Evolutionary conservation across 2,113 vertebrate species (phyloP), one percentile per base, ranked within the genome.

Genomic region (Eupsittula cactorum): DNA sequence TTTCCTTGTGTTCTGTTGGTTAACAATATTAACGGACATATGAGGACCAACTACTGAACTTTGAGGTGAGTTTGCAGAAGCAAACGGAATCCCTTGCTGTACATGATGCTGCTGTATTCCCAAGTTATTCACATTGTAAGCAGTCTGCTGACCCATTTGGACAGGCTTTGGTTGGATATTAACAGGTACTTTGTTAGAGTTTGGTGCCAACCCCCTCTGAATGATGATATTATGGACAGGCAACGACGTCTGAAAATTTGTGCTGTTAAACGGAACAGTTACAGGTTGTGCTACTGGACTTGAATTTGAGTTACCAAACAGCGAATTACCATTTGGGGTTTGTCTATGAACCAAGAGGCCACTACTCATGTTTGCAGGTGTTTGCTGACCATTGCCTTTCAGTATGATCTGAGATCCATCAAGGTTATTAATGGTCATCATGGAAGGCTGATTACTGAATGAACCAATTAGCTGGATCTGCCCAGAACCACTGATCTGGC

Each of bases 161-260:
- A 99, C 90, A 86, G 99, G 99, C 97, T 99, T 99, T 90, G 99
- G 99, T 97, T 99, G 99, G 95, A 99, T 99, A 96, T 98, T 98
- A 91, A 98, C 64, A 7, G 95, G 99, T 98, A 98, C 98, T 98
- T 98, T 98, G 88, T 98, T 98, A 46, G 98, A 97, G 95, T 98
- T 98, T 95, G 98, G 98, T 39, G 98, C 98, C 29, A 99, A 99
- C 79, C 99, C 99, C 97, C 99, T 98, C 75, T 99, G 99, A 95
- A 99, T 99, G 92, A 99, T 99, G 96, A 99, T 99, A 95, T 99
- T 99, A 97, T 99, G 99, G 90, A 99, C 98, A 73, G 99, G 99
- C 95, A 99, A 98, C 11, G 98, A 98, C 2, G 98, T 97, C 70
- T 98, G 98, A 82, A 98, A 98, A 95, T 98, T 98, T 96, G 98